Evolutionary conservation across 2,888 invertebrate species (phyloP).

Genomic region (Tachina lurida): DNA sequence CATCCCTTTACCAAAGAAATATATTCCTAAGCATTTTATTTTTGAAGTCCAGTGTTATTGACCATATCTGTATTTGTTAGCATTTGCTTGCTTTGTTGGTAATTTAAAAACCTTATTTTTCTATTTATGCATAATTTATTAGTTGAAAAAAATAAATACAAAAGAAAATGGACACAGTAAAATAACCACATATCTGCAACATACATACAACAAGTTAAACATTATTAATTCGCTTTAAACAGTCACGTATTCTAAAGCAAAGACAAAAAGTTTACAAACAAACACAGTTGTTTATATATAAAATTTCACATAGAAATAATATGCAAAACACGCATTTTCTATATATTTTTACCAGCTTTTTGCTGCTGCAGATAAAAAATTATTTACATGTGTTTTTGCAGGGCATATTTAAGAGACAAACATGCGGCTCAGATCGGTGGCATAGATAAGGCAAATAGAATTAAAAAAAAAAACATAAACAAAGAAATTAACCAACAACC

Average conservation of each 20-base stretch:
- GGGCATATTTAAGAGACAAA: conserved; percentile 54
- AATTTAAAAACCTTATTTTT: conserved; percentile 61
- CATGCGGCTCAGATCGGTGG: conserved; percentile 38
- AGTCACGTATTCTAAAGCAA: conserved; percentile 58
- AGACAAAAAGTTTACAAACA: conserved; percentile 23
- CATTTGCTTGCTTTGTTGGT: conserved; percentile 58
- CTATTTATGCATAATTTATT: conserved; percentile 65
- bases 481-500: not conserved
- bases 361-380: not conserved
- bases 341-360: conserved; percentile 25
- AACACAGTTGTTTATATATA: conserved; percentile 33
- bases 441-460: not conserved
- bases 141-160: not conserved
- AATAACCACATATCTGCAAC: conserved; percentile 30
- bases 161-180: conserved; percentile 3
- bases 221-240: conserved; percentile 55
- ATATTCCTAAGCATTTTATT: not conserved
- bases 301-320: conserved; percentile 49
- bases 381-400: conserved; percentile 36
- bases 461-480: not conserved
- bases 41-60: conserved; percentile 5
- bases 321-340: conserved; percentile 65
- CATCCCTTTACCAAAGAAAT: no score
- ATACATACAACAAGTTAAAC: not conserved
- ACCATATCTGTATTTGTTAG: conserved; percentile 15